Percentiles rank a stretch among this genome's conserved stretches.
phyloP scores from a whole-genome alignment of 2,888 invertebrate species.

The Leucophora obtusa region DNA sequence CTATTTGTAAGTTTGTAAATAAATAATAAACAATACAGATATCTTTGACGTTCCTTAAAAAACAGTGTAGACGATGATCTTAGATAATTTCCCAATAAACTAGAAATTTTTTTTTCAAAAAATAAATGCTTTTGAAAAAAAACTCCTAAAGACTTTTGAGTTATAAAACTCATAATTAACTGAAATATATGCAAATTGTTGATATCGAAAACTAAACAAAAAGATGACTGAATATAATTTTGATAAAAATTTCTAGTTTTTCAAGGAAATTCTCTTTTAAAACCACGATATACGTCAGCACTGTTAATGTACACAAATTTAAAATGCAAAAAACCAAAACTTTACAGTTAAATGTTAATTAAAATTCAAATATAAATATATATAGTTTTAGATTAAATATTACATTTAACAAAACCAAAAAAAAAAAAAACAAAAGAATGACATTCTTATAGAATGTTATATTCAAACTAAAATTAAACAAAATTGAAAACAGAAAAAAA shows the following conservation, averaged over 20 bases:
- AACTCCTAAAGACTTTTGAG: neutral
- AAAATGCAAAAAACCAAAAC: slow-evolving; percentile 41
- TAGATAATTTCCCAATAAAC: slow-evolving; percentile 25
- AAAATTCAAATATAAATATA: slow-evolving; percentile 36
- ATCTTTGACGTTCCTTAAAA: slow-evolving; percentile 65
- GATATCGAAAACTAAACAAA: neutral
- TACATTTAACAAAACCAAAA: slow-evolving; percentile 13
- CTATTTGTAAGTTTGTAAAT: slow-evolving; percentile 62
- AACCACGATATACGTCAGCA: slow-evolving; percentile 55
- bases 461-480: slow-evolving; percentile 23
- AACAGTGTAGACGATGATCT: slow-evolving; percentile 58
- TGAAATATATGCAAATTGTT: neutral
- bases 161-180: neutral
- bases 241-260: slow-evolving; percentile 1
- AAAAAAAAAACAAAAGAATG: slow-evolving; percentile 26
- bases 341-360: slow-evolving; percentile 59
- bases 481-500: slow-evolving; percentile 34
- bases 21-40: slow-evolving; percentile 63
- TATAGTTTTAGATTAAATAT: slow-evolving; percentile 6
- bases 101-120: slow-evolving; percentile 18
- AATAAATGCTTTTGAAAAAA: slow-evolving; percentile 6
- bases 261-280: slow-evolving; percentile 23
- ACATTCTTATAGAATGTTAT: slow-evolving; percentile 67
- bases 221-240: slow-evolving; percentile 23
- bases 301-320: slow-evolving; percentile 68